phyloP scores from a whole-genome alignment of 2,113 vertebrate genomes.

The Thinocorus orbignyianus region DNA sequence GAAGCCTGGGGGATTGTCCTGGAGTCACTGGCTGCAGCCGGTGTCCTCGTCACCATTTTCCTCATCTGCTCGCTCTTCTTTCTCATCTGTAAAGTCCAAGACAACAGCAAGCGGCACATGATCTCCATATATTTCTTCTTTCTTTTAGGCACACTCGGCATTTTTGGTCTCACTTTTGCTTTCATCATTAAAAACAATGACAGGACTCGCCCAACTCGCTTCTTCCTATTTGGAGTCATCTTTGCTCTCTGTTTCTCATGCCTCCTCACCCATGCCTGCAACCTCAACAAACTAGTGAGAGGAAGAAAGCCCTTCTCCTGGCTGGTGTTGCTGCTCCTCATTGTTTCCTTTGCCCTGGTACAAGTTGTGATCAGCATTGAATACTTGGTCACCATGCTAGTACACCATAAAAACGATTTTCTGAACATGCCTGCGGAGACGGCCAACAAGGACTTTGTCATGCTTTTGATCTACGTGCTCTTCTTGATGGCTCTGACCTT shows the following conservation, averaged over 20 bases:
- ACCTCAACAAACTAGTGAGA: slow-evolving; percentile 77
- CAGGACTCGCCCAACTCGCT: slow-evolving; percentile 82
- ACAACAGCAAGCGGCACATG: slow-evolving; percentile 69
- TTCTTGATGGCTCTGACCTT: slow-evolving; percentile 80
- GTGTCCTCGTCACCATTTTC: slow-evolving; percentile 74
- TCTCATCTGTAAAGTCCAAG: slow-evolving; percentile 78
- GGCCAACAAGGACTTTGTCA: slow-evolving; percentile 81
- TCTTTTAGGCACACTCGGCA: slow-evolving; percentile 80
- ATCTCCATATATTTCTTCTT: slow-evolving; percentile 81
- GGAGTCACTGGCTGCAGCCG: slow-evolving; percentile 80
- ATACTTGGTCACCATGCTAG: slow-evolving; percentile 81
- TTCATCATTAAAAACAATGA: slow-evolving; percentile 82
- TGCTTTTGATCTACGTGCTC: slow-evolving; percentile 89
- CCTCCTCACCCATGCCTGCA: slow-evolving; percentile 80
- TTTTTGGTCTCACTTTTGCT: slow-evolving; percentile 89
- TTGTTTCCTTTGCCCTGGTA: slow-evolving; percentile 79
- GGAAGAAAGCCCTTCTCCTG: slow-evolving; percentile 75
- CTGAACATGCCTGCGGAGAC: rapidly evolving
- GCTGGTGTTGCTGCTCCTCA: slow-evolving; percentile 68
- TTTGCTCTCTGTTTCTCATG: slow-evolving; percentile 90
- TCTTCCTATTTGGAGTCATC: slow-evolving; percentile 88
- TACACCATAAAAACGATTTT: slow-evolving; percentile 39
- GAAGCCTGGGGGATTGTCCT: slow-evolving; percentile 85
- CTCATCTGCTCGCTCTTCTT: slow-evolving; percentile 78
- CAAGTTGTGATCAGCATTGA: slow-evolving; percentile 85